Evolutionary conservation across 2,113 vertebrate genomes (phyloP), one percentile per base, ranked within the genome.

Genomic region (Pogonocichla stellata): DNA sequence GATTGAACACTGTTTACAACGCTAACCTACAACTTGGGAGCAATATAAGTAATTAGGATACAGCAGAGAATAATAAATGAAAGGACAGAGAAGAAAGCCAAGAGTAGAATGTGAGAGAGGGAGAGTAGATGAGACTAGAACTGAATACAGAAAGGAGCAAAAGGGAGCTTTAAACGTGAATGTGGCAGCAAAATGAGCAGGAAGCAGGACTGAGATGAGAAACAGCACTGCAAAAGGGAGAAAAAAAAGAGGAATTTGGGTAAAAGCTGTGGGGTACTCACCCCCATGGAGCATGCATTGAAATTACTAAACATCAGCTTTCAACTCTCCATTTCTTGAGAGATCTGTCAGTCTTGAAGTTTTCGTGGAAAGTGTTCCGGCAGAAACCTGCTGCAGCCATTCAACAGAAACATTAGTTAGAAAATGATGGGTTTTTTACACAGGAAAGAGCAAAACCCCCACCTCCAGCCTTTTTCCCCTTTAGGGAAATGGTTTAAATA

Each of bases 41-140:
- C 71, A 89, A 91, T 95, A 85, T 72, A 87, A 80, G 57, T 92
- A 85, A 90, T 95, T 92, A 92, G 54, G 48, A 24, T 70, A 86
- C 17, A 1, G 51, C 60, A 33, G 78, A 91, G 86, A 89, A 91
- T 85, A 95, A 95, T 84, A 85, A 95, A 87, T 86, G 73, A 87
- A 89, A 91, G 78, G 66, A 87, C 0, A 2, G 66, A 92, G 61
- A 91, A 89, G 29, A 77, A 90, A 93, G 66, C 45, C 66, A 48
- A 29, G 50, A 88, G 40, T 3, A 47, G 62, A 82, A 72, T 65
- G 33, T 58, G 34, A 69, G 29, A 81, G 23, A 64, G n/a, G 6
- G 29, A 89, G 65, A 85, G 53, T 12, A 70, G 45, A 40, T 67
- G 57, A 80, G 86, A 47, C 61, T 42, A 33, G 14, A 12, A 40